Evolutionary conservation across 2,888 invertebrate genomes (phyloP), one percentile per base, ranked within the genome.

Genomic region (Phaedon cochleariae): DNA sequence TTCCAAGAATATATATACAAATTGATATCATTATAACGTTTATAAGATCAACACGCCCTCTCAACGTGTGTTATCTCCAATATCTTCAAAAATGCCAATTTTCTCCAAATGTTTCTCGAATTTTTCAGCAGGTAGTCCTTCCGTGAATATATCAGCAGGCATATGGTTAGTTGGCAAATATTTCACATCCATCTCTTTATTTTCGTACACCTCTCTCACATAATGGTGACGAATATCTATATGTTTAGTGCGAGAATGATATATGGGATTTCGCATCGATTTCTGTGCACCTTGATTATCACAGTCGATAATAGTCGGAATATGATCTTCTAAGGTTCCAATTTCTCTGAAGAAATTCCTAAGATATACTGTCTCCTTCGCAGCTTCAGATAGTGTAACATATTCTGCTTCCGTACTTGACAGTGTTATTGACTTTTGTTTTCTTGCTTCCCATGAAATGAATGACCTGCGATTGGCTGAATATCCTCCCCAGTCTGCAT

Each of bases 381-480:
- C 53, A 20, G 73, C 75, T 46, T 77, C 76, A 9, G 73, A 62
- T 51, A 75, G 31, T 62, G 76, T 73, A 70, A 79, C 72, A 69
- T 77, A 79, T 66, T 79, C 73, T 1, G 76, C 74, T 64, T 77
- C 75, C 4, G 74, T 74, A 37, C 41, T 41, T 3, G 46, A 46
- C 6, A 80, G 54, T 6, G 78, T 77, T 22, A 78, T 74, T 17
- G 75, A 77, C 54, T 64, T 73, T 52, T 79, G 77, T 67, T 78
- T 78, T 45, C 41, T 74, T 58, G 73, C 74, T 49, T 73, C 74
- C 70, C 73, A 79, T 1, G 77, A 77, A 41, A 80, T 68, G 1
- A 68, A 78, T 2, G 84, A 85, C 77, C 81, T 83, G 79, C 84
- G 26, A 17, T 52, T 29, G 17, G 26, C 18, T 31, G 18, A 31